A percentile compares a stretch with the other conserved stretches of the same genome.
phyloP scores from a whole-genome alignment of 1,140 invertebrate genomes.

The Cyclargus thomasi region DNA sequence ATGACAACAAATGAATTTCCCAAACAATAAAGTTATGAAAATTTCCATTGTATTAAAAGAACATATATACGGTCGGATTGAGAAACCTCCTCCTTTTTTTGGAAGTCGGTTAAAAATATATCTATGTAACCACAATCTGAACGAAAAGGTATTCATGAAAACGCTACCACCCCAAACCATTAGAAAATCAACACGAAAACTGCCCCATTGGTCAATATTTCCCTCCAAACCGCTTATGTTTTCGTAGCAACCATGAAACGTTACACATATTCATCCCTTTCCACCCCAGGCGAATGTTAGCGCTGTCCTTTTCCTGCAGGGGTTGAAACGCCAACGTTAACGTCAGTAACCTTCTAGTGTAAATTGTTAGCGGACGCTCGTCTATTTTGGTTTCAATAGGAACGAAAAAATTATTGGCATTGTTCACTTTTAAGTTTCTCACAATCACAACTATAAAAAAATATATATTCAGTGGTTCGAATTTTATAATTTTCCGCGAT shows the following conservation, averaged over 20 bases:
- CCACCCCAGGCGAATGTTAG: constrained; percentile 29
- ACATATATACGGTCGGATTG: no score
- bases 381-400: constrained; percentile 6
- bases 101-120: constrained; percentile 7
- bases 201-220: constrained; percentile 47
- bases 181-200: constrained; percentile 22
- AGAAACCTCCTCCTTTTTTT: no score
- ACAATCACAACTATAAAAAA: constrained; percentile 1
- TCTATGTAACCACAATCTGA: constrained; percentile 5
- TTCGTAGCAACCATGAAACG: constrained; percentile 46
- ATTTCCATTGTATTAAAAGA: not conserved
- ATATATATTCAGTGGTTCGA: not conserved
- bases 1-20: not conserved
- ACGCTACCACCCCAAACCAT: not conserved
- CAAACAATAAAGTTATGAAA: not conserved
- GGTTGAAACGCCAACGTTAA: constrained; percentile 39
- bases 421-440: not conserved
- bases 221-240: constrained; percentile 41
- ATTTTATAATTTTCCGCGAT: constrained; percentile 31
- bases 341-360: constrained; percentile 60
- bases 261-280: constrained; percentile 47
- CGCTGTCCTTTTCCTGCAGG: constrained; percentile 43
- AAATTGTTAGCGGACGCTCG: constrained; percentile 52
- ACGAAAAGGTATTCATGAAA: constrained; percentile 3
- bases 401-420: not conserved